Conservation (phyloP, 2,113 vertebrate species). For the Manacus vitellinus region DNA sequence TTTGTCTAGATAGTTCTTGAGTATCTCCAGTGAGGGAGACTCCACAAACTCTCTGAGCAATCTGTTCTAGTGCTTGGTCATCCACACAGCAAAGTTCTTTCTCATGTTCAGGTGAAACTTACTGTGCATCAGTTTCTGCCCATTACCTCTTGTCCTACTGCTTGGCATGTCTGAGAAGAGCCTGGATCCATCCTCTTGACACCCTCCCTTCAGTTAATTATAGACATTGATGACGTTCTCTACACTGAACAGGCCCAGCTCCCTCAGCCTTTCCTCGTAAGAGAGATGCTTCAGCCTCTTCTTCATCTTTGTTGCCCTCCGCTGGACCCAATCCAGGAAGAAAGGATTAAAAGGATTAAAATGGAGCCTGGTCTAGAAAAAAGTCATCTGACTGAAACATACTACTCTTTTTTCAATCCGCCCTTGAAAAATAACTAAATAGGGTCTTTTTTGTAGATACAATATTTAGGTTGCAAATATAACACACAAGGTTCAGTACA, state of each 20-base stretch:
- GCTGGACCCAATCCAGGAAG: too few relatives aligned
- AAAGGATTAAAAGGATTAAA: not conserved
- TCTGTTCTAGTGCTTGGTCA: not conserved
- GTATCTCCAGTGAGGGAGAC: not conserved
- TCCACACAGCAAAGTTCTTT: not conserved
- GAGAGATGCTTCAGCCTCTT: not conserved
- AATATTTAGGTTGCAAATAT: not conserved
- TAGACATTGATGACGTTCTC: not conserved
- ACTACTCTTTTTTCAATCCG: not conserved
- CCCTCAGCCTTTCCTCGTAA: accelerated
- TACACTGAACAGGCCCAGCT: not conserved
- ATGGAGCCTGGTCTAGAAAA: not conserved
- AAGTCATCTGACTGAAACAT: not conserved
- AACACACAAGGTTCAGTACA: not conserved
- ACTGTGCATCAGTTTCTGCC: not conserved
- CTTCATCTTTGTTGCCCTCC: not conserved
- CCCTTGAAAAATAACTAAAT: not conserved
- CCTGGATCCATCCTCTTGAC: not conserved
- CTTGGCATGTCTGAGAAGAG: not conserved
- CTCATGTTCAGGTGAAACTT: not conserved
- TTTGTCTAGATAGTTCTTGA: not conserved
- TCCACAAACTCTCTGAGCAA: not conserved
- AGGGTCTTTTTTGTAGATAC: not conserved
- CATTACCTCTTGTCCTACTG: not conserved
- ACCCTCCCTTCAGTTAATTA: not conserved